Conservation (phyloP, 2,797 vertebrate species). For the Poecile montanus region DNA sequence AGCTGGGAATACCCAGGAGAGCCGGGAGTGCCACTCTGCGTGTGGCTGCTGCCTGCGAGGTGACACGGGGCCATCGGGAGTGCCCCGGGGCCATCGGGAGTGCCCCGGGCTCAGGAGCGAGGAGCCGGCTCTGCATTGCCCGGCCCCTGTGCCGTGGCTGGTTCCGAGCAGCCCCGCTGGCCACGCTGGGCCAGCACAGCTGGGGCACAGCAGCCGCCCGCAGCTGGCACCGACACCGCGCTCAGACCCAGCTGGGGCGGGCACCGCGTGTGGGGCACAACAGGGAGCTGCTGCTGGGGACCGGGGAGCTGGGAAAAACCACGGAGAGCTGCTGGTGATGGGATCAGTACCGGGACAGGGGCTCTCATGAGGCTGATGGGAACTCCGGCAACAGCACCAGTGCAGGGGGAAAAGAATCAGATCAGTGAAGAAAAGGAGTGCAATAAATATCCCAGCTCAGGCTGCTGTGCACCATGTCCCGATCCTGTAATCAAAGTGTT, state of each 20-base stretch:
- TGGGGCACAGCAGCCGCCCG: neutral
- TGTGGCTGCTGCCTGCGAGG: rapidly evolving
- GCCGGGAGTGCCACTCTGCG: neutral
- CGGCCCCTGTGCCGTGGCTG: rapidly evolving
- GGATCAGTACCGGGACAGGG: rapidly evolving
- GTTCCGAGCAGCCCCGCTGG: neutral
- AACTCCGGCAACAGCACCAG: neutral
- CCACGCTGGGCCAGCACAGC: rapidly evolving
- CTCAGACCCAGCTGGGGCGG: rapidly evolving
- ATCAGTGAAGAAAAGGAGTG: neutral
- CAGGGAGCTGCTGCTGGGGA: rapidly evolving
- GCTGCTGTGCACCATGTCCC: neutral
- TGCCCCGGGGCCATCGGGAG: no score
- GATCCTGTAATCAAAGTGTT: neutral
- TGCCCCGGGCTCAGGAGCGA: no score
- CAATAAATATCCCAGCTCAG: neutral
- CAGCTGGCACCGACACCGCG: rapidly evolving
- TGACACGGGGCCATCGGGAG: neutral
- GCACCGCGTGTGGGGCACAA: rapidly evolving
- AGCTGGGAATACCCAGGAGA: neutral
- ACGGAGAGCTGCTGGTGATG: rapidly evolving
- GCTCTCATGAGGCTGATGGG: rapidly evolving
- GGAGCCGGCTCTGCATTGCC: no score
- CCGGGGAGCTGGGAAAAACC: rapidly evolving
- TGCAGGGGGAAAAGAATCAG: neutral